A percentile compares a stretch with the other conserved stretches of the same genome.
Evolutionary conservation across 2,113 vertebrate genomes (phyloP).

Genomic region (Corythoichthys haematopterus): DNA sequence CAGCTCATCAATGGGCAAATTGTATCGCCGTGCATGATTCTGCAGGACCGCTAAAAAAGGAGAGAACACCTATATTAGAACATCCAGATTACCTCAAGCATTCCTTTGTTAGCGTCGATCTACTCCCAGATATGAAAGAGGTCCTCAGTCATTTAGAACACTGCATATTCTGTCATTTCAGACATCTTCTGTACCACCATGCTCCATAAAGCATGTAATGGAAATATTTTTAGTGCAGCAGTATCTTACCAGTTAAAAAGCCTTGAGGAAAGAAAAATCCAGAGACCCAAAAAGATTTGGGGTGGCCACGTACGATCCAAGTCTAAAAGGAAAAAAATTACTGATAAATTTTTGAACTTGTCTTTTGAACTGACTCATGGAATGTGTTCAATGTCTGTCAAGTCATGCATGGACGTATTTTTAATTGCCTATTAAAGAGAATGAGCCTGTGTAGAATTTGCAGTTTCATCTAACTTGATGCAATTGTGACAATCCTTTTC

Average conservation of each 20-base stretch:
- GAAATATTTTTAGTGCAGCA: background rate
- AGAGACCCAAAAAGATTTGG: constrained; percentile 79
- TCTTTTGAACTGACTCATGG: constrained; percentile 15
- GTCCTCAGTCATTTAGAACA: background rate
- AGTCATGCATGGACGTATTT: background rate
- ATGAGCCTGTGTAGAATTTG: background rate
- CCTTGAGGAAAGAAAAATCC: constrained; percentile 80
- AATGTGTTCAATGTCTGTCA: constrained; percentile 8
- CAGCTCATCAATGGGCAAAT: constrained; percentile 82
- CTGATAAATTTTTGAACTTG: background rate
- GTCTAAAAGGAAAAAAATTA: constrained; percentile 34
- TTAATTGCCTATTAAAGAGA: background rate
- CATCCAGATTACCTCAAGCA: no score
- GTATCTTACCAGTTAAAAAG: constrained; percentile 75
- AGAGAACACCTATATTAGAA: background rate
- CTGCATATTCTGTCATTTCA: background rate
- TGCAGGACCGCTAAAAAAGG: constrained; percentile 73
- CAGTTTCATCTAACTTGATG: background rate
- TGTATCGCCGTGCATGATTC: constrained; percentile 81
- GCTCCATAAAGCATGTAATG: constrained; percentile 9
- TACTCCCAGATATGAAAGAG: background rate
- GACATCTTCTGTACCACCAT: background rate
- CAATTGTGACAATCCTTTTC: background rate
- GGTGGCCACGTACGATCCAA: constrained; percentile 73
- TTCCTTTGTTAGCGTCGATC: background rate